Percentiles rank a stretch among this genome's conserved stretches.
Evolutionary conservation across 1,140 invertebrate species (phyloP).

Genomic region (Batillaria attramentaria): DNA sequence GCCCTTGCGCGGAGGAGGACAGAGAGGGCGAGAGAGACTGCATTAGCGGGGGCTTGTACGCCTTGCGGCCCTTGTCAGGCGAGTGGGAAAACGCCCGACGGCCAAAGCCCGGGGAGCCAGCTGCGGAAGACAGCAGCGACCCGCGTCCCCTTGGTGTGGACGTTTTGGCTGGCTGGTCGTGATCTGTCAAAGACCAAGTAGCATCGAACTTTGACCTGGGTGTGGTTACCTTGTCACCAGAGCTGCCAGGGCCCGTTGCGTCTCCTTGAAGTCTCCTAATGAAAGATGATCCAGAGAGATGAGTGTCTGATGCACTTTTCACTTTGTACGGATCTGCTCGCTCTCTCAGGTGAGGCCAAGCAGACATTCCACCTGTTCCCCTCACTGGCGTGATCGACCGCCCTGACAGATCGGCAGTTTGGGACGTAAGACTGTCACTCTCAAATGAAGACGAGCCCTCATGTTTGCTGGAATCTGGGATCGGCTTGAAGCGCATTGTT

Average conservation of each 20-base stretch:
- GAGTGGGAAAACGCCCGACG: constrained; percentile 5
- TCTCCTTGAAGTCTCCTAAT: background rate
- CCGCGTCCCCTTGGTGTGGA: constrained; percentile 19
- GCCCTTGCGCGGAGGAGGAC: constrained; percentile 9
- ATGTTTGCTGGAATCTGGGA: background rate
- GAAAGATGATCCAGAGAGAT: constrained; percentile 8
- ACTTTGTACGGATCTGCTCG: background rate
- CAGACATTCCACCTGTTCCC: too few relatives aligned
- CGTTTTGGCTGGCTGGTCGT: constrained; percentile 16
- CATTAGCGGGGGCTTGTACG: background rate
- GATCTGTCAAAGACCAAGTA: constrained; percentile 4
- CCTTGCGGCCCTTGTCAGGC: constrained; percentile 24
- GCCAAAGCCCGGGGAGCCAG: background rate
- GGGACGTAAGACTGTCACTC: constrained; percentile 14
- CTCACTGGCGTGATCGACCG: too few relatives aligned
- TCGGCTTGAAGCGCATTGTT: constrained; percentile 6
- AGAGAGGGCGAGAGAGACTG: constrained; percentile 14
- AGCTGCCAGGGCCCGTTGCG: background rate
- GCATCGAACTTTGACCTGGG: constrained; percentile 20
- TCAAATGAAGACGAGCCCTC: background rate
- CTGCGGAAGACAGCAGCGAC: constrained; percentile 4
- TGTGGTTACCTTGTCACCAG: constrained; percentile 2
- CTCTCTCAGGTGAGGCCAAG: background rate
- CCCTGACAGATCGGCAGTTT: background rate
- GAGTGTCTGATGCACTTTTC: constrained; percentile 24